phyloP scores from a whole-genome alignment of 64 coral and sea anemone genomes.

The Pachyseris speciosa region DNA sequence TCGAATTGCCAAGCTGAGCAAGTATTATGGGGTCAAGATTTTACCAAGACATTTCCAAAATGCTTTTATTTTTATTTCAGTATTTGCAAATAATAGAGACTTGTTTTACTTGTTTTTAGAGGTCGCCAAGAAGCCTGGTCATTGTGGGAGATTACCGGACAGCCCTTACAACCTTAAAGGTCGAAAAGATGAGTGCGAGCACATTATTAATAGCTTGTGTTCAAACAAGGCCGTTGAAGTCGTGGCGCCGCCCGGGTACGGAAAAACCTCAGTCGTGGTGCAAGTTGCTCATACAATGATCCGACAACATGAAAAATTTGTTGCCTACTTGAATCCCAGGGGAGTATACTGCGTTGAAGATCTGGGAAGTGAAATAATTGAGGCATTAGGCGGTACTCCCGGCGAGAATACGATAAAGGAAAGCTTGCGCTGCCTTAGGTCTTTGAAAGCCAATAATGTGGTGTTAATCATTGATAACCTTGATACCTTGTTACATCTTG shows the following conservation, averaged over 20 bases:
- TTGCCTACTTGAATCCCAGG: conserved; percentile 45
- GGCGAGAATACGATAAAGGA: neutral
- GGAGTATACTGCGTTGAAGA: conserved; percentile 40
- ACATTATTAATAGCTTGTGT: neutral
- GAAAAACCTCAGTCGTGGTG: conserved; percentile 47
- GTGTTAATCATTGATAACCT: conserved; percentile 59
- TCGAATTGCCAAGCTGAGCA: too few relatives aligned
- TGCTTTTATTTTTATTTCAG: too few relatives aligned
- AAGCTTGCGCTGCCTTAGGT: neutral
- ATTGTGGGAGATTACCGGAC: conserved; percentile 18
- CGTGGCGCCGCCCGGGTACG: conserved; percentile 52
- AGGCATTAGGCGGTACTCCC: conserved; percentile 5
- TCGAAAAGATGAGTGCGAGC: neutral
- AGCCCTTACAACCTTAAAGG: conserved; percentile 1
- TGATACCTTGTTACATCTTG: conserved; percentile 36
- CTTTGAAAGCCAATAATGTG: neutral
- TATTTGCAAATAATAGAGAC: too few relatives aligned
- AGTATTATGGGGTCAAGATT: too few relatives aligned
- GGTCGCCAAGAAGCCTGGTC: neutral
- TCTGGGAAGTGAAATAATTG: conserved; percentile 26
- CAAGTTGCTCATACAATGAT: conserved; percentile 38
- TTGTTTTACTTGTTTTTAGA: too few relatives aligned
- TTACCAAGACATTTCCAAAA: too few relatives aligned
- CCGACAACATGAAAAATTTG: neutral
- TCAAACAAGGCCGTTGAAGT: conserved; percentile 35